Base-by-base conservation (phyloP, 2,797 vertebrate species). In the Chelon auratus region DNA sequence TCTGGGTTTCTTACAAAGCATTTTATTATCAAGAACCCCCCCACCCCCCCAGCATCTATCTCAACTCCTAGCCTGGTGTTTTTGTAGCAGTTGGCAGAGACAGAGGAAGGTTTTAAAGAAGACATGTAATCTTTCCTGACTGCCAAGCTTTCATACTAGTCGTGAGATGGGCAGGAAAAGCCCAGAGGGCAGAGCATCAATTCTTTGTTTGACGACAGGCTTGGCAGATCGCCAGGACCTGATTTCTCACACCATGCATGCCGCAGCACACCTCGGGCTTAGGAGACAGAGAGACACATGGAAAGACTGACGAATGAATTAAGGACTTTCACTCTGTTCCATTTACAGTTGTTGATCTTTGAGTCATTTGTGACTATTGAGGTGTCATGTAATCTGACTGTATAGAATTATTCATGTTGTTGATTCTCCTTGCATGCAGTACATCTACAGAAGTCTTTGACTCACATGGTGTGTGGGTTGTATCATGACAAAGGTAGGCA, bases 31-130 rank as follows among this genome's bases (percentile, higher is more conserved):
- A 83, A 65, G 82, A 61, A 71, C 13, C 43, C 62, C 73, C 64
- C 30, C 8, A n/a, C n/a, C n/a, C 55, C 77, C n/a, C 54, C 61
- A 54, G 62, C 61, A 42, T 72, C 51, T 48, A 55, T 52, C 51
- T 47, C 5, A 51, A 53, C 56, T 50, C 36, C 24, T 39, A 30
- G 33, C 50, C 48, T 67, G 75, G 51, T 91, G 87, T 82, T 94
- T 94, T 95, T 93, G 88, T 89, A 91, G 82, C 89, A 94, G 91
- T 93, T 97, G 95, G 94, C 95, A 95, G 89, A 77, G 86, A 90
- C 87, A 75, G 87, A 79, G 91, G 89, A 94, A 93, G 91, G 88
- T 93, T 95, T 94, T 92, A 90, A 90, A 93, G 92, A 92, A 92
- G 92, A 93, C 79, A 72, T 93, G 86, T 95, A 95, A 96, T 95